Evolutionary conservation across 2,113 vertebrate genomes (phyloP), one percentile per base, ranked within the genome.

Genomic region (Chauna torquata): DNA sequence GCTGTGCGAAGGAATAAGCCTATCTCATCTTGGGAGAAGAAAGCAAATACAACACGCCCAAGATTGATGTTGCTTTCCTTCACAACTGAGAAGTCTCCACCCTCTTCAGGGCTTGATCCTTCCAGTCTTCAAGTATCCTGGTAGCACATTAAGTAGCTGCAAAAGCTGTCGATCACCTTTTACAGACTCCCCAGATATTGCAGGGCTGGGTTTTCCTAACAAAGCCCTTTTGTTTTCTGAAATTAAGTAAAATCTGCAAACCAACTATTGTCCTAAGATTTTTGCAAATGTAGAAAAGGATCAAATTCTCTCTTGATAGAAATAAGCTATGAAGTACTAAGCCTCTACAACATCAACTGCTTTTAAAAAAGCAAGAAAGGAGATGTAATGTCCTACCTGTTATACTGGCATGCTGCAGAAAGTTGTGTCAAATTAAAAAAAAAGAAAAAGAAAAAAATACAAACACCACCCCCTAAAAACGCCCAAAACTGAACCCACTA

Each of bases 281-380:
- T 82, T 25, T 66, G 23, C 18, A 38, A 45, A 5, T 3, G 7
- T 7, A 61, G 25, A 61, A 70, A 87, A 82, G 49, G 38, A 72
- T 8, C 34, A 61, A 89, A 50, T 61, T 59, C 11, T 89, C 50
- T 82, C 49, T 57, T 54, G 32, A 58, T 32, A 32, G 25, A 87
- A 85, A 66, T n/a, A 72, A 82, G 25, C 55, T 75, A 36, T 17
- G 36, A 75, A 45, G 27, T 68, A 34, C 61, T 61, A 64, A 80
- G 44, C 17, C 18, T 50, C 28, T 27, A 36, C 0, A 0, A 32
- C 40, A 86, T 58, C 19, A 86, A 85, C 65, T 1, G 1, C 19
- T 72, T 82, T 59, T 3, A 61, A 93, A 70, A 84, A 77, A 64
- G n/a, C 4, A 71, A 82, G 57, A 86, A 90, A 14, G 16, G 25